These are phyloP conservation scores for Fistularia commersonii DNA, from an alignment of 2,797 vertebrate genomes.

Conservation along the genomic window DNA sequence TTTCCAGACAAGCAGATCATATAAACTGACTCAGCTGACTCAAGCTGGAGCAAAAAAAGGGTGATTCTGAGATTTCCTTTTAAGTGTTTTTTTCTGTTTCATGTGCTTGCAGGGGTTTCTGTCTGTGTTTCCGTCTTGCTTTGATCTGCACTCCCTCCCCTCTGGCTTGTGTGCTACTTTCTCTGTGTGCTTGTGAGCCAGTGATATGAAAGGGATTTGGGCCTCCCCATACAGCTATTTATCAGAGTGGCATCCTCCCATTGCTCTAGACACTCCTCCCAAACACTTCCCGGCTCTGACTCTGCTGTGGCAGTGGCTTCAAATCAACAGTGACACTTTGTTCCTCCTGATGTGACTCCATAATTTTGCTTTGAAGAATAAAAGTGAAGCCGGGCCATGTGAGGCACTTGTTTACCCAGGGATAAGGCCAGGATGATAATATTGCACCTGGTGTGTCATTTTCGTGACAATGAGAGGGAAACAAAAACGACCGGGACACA, in stretches of 20 bases:
- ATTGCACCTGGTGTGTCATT: not conserved
- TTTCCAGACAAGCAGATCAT: slow-evolving; percentile 37
- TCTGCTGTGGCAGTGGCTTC: slow-evolving; percentile 44
- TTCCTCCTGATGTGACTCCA: slow-evolving; percentile 45
- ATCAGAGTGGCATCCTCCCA: slow-evolving; percentile 47
- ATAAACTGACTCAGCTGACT: slow-evolving; percentile 50
- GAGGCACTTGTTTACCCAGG: slow-evolving; percentile 25
- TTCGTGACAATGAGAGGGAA: too few species aligned
- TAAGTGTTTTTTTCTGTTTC: slow-evolving; percentile 34
- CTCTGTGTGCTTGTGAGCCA: slow-evolving; percentile 32
- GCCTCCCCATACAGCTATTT: slow-evolving; percentile 46
- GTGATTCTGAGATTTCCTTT: slow-evolving; percentile 26
- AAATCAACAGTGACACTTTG: slow-evolving; percentile 46
- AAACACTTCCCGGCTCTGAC: slow-evolving; percentile 42
- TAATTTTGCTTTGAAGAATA: slow-evolving; percentile 50
- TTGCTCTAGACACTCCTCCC: slow-evolving; percentile 44
- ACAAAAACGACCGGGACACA: too few species aligned
- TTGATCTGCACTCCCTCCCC: slow-evolving; percentile 47
- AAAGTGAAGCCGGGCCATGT: slow-evolving; percentile 25
- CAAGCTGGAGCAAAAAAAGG: slow-evolving; percentile 8
- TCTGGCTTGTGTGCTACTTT: slow-evolving; percentile 38
- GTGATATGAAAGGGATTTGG: slow-evolving; percentile 55
- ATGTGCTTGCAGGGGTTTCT: slow-evolving; percentile 35
- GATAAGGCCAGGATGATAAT: slow-evolving; percentile 2
- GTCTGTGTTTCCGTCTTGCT: slow-evolving; percentile 50